phyloP scores from a whole-genome alignment of 2,797 vertebrate species.

The Monodelphis domestica region DNA sequence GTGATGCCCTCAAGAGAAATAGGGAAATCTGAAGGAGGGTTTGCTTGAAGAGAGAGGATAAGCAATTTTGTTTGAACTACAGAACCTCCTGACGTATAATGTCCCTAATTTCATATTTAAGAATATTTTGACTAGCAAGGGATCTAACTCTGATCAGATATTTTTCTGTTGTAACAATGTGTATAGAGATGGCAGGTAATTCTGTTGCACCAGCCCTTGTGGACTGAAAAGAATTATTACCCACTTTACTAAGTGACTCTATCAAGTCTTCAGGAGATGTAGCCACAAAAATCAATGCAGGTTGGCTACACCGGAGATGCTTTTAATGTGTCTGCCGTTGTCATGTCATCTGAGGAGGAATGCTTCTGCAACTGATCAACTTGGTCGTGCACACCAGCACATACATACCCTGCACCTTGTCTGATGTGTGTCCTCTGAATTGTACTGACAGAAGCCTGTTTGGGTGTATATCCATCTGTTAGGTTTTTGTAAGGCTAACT shows the following conservation, averaged over 20 bases:
- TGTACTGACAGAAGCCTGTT: background rate
- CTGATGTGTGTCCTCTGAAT: background rate
- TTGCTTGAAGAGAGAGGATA: background rate
- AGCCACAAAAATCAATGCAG: conserved; percentile 31
- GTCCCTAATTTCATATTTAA: background rate
- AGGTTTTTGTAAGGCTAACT: background rate
- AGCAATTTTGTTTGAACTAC: background rate
- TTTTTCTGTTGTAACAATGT: background rate
- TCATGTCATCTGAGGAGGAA: background rate
- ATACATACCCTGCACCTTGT: background rate
- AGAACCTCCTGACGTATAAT: background rate
- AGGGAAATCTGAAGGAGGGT: background rate
- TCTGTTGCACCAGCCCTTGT: background rate
- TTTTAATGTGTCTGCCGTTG: background rate
- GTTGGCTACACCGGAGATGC: background rate
- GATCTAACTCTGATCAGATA: background rate
- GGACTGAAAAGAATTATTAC: conserved; percentile 2
- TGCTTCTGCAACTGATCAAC: background rate
- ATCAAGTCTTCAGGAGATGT: conserved; percentile 3
- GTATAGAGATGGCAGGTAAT: background rate
- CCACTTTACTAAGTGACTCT: conserved; percentile 13
- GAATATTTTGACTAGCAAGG: background rate
- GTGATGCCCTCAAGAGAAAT: background rate
- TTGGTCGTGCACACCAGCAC: background rate
- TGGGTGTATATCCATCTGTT: background rate